These are phyloP conservation scores for Aphrophora alni DNA, from an alignment of 2,888 invertebrate genomes.

Conservation along the genomic window DNA sequence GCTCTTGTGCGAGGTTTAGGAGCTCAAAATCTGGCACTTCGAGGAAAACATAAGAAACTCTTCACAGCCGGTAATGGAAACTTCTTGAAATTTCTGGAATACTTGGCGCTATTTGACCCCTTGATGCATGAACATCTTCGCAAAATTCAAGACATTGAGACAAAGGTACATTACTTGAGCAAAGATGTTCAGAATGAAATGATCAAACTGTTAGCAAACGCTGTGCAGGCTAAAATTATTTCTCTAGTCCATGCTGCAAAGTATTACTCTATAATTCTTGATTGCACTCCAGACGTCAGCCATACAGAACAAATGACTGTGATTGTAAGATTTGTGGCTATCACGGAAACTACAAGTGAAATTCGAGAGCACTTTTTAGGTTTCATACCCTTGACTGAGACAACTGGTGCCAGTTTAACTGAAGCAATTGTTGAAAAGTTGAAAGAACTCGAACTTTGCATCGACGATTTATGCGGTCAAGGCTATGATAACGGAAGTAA, in stretches of 20 bases:
- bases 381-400: slow-evolving; percentile 12
- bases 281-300: slow-evolving; percentile 29
- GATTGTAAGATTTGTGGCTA: slow-evolving; percentile 18
- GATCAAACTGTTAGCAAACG: background rate
- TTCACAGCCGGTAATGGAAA: slow-evolving; percentile 18
- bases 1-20: slow-evolving; percentile 4
- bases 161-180: slow-evolving; percentile 25
- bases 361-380: slow-evolving; percentile 25
- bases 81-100: slow-evolving; percentile 20
- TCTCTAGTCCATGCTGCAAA: background rate
- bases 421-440: slow-evolving; percentile 4
- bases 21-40: background rate
- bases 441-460: background rate
- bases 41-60: slow-evolving; percentile 17
- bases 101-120: slow-evolving; percentile 9
- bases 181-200: slow-evolving; percentile 29
- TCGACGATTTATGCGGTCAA: slow-evolving; percentile 14
- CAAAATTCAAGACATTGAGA: background rate
- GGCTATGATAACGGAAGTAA: slow-evolving; percentile 22
- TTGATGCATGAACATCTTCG: slow-evolving; percentile 21
- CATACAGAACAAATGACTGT: slow-evolving; percentile 27
- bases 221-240: slow-evolving; percentile 9
- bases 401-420: slow-evolving; percentile 27
- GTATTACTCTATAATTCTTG: slow-evolving; percentile 16
- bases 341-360: background rate